Conservation (phyloP, 2,113 vertebrate species). For the Phylloscopus trochilus region DNA sequence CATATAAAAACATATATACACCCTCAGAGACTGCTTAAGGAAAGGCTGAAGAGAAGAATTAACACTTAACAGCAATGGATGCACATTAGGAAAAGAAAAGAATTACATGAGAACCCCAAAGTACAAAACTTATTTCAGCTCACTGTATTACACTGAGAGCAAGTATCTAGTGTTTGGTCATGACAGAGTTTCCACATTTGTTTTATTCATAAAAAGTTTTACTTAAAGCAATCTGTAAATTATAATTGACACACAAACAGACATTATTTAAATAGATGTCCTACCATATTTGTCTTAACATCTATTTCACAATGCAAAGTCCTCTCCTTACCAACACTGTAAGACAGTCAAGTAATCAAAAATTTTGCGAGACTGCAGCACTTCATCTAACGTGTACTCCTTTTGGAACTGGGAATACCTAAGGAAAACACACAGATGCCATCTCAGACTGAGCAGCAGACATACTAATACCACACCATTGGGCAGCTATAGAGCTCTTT, state of each 20-base stretch:
- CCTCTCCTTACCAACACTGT: constrained; percentile 91
- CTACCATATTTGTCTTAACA: neutral
- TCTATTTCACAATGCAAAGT: neutral
- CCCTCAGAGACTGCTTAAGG: neutral
- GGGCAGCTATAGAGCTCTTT: neutral
- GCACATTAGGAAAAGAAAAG: neutral
- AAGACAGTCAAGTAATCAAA: constrained; percentile 90
- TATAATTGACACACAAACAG: neutral
- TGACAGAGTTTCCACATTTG: neutral
- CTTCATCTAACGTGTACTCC: constrained; percentile 89
- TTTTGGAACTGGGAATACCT: constrained; percentile 93
- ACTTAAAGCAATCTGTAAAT: neutral
- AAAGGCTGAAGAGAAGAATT: neutral
- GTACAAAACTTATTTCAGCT: neutral
- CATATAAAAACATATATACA: neutral
- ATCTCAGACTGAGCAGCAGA: neutral
- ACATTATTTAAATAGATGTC: neutral
- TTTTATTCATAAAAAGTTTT: neutral
- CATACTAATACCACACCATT: neutral
- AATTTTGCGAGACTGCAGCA: constrained; percentile 82
- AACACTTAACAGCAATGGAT: neutral
- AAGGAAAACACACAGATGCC: constrained; percentile 6
- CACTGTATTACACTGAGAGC: neutral
- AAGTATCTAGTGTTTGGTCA: neutral
- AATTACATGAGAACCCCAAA: neutral